Evolutionary conservation across 2,797 vertebrate genomes (phyloP).

Genomic region (Mustela erminea): DNA sequence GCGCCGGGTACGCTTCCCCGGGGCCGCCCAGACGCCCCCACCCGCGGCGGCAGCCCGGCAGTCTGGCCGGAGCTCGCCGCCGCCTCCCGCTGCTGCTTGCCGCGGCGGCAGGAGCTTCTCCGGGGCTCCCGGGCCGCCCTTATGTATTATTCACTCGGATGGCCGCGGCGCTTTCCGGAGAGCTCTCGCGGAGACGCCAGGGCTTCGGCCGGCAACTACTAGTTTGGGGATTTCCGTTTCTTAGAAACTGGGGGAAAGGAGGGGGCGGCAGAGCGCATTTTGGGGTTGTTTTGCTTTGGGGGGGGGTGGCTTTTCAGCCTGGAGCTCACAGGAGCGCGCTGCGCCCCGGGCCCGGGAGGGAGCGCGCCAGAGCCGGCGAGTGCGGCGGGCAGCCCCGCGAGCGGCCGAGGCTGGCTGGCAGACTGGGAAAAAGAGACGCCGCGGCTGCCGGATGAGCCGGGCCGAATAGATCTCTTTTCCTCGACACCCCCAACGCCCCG

Average conservation of each 20-base stretch:
- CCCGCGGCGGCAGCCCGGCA: neutral
- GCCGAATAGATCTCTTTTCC: neutral
- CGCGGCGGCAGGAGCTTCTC: slow-evolving; percentile 57
- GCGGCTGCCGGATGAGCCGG: neutral
- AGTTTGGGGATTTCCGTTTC: slow-evolving; percentile 75
- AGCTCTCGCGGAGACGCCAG: slow-evolving; percentile 82
- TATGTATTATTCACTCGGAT: slow-evolving; percentile 87
- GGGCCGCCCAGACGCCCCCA: slow-evolving; percentile 53
- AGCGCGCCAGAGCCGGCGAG: slow-evolving; percentile 66
- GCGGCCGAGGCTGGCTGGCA: slow-evolving; percentile 28
- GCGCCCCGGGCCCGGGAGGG: slow-evolving; percentile 57
- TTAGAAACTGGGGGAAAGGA: slow-evolving; percentile 75
- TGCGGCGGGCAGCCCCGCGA: slow-evolving; percentile 50
- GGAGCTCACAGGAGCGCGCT: slow-evolving; percentile 76
- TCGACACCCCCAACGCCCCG: neutral
- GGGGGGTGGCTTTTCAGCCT: neutral
- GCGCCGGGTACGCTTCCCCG: neutral
- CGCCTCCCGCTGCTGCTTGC: slow-evolving; percentile 50
- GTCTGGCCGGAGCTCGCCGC: slow-evolving; percentile 68
- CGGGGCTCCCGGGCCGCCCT: slow-evolving; percentile 76
- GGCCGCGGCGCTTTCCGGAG: slow-evolving; percentile 80
- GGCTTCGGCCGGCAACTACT: slow-evolving; percentile 83
- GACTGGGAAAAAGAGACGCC: slow-evolving; percentile 27
- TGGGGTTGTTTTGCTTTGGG: slow-evolving; percentile 5
- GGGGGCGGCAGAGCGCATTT: neutral